These are phyloP conservation scores for Allacma fusca DNA, from an alignment of 2,888 invertebrate species.

Conservation along the genomic window DNA sequence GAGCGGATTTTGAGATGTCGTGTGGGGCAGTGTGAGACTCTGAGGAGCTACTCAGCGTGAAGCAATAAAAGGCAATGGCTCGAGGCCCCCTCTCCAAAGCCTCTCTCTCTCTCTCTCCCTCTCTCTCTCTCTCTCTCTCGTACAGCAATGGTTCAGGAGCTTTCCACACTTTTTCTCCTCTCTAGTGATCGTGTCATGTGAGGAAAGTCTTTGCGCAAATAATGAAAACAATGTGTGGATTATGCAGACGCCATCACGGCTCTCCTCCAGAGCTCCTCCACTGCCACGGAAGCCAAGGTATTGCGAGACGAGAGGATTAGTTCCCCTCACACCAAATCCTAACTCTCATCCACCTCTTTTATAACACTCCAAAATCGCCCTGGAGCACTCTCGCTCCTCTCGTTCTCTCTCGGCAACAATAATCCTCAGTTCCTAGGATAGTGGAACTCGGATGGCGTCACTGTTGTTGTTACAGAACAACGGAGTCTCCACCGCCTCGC, in stretches of 20 bases:
- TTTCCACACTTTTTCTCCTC: neutral
- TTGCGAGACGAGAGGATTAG: neutral
- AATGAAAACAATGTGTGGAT: constrained; percentile 7
- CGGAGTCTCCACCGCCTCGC: too few species aligned
- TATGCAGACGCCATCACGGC: constrained; percentile 8
- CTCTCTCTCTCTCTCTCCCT: neutral
- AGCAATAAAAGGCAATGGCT: constrained; percentile 18
- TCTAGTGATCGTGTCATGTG: neutral
- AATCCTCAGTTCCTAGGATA: too few species aligned
- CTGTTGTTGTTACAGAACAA: too few species aligned
- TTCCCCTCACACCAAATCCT: neutral
- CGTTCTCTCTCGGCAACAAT: neutral
- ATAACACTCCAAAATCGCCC: constrained; percentile 1
- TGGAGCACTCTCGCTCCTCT: neutral
- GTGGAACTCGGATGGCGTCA: too few species aligned
- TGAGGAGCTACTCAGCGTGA: neutral
- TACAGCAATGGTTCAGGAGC: neutral
- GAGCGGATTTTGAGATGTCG: too few species aligned
- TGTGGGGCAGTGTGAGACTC: neutral
- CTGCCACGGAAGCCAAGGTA: neutral
- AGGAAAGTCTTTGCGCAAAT: constrained; percentile 16
- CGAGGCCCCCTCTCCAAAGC: too few species aligned
- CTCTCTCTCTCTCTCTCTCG: neutral
- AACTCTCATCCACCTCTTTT: neutral
- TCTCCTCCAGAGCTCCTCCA: too few species aligned